A percentile compares a stretch with the other conserved stretches of the same genome.
Conservation (phyloP, 1,140 invertebrate species). For the Cyphomyrmex costatus region DNA sequence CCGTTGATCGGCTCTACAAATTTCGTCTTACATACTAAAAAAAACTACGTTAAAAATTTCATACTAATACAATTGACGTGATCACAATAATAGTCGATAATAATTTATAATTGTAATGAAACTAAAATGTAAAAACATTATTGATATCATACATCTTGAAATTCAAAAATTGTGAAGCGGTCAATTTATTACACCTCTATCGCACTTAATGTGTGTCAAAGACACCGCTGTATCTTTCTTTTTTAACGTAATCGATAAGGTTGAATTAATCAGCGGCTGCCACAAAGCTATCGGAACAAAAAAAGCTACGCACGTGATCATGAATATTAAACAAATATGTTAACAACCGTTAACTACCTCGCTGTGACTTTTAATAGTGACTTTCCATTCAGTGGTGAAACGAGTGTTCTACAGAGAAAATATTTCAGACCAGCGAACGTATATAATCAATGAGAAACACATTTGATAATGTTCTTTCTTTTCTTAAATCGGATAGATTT, state of each 20-base stretch:
- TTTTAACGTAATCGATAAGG: conserved; percentile 53
- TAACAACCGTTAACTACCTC: conserved; percentile 42
- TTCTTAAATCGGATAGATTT: not conserved
- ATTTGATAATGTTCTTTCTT: conserved; percentile 11
- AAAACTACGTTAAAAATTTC: not conserved
- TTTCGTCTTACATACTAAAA: conserved; percentile 57
- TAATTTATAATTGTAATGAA: not conserved
- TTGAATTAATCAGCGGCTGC: conserved; percentile 47
- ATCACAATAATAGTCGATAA: not conserved
- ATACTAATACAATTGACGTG: not conserved
- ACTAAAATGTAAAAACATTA: not conserved
- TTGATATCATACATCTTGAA: not conserved
- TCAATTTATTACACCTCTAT: not conserved
- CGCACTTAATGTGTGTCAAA: conserved; percentile 3
- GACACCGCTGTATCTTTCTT: conserved; percentile 12
- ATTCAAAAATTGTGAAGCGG: not conserved
- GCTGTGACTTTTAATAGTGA: conserved; percentile 8
- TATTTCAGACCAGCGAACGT: not conserved
- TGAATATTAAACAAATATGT: conserved; percentile 62
- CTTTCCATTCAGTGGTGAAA: conserved; percentile 44
- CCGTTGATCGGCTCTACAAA: conserved; percentile 38
- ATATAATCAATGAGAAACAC: not conserved
- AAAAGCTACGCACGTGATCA: conserved; percentile 49
- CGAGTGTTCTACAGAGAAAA: not conserved
- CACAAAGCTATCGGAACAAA: conserved; percentile 54